Base-by-base conservation (phyloP, 2,888 invertebrate genomes). In the Hemicrepidius hirtus region DNA sequence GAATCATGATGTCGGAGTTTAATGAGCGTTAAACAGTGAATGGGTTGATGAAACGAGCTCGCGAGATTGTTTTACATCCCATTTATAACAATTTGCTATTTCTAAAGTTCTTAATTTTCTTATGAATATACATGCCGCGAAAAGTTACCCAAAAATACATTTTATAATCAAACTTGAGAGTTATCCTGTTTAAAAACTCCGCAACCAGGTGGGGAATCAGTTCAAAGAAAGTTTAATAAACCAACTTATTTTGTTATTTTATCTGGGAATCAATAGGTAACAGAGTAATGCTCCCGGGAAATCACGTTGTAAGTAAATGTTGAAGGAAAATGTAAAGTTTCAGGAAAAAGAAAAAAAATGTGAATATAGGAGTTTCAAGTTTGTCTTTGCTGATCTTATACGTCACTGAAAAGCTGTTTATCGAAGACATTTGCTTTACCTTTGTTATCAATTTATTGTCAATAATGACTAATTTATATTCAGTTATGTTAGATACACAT, bases 1-100 rank as follows among this genome's bases (percentile, higher is more conserved):
- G 75, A 74, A 79, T 76, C 75, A 75, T 76, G 74, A 74, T 76
- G 75, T 74, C 74, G 69, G 68, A 71, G 65, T 73, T 73, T 69
- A 73, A 73, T 66, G 65, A 69, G 73, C 59, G 68, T 69, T 73
- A 73, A 73, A 69, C 72, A 72, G 50, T 57, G 68, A 68, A 68
- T 64, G 68, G 62, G 37, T 55, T 68, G 40, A 28, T 59, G 57
- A 68, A 57, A 53, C 40, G 40, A 55, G 55, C 53, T 60, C 46
- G 16, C 18, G 71, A 49, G 41, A 66, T 59, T 41, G 50, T 50
- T 59, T 66, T 50, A 50, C 49, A 53, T 60, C 28, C 66, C 49
- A 65, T 71, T 71, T 66, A 50, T 37, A 37, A 64, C 32, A 64
- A 57, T 57, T 46, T 32, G 44, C 32, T 16, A 65, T 49, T 64